These are phyloP conservation scores for Physeter macrocephalus DNA, from an alignment of 2,113 vertebrate species.

Conservation along the genomic window DNA sequence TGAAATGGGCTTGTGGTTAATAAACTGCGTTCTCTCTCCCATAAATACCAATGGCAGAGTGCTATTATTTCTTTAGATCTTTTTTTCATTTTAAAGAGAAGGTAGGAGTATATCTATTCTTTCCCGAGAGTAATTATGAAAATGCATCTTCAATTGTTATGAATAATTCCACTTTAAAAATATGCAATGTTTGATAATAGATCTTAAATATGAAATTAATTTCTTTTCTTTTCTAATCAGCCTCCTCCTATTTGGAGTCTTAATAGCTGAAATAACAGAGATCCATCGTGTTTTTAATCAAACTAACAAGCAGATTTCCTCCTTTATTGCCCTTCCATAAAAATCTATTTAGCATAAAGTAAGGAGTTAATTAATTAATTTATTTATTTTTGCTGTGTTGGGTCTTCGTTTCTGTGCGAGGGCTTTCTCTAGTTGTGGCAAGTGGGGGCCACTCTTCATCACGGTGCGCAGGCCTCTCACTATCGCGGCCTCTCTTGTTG, in stretches of 20 bases:
- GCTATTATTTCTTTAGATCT: background rate
- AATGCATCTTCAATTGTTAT: background rate
- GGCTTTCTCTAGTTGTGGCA: too few relatives aligned
- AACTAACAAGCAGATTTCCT: constrained; percentile 62
- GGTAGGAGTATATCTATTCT: background rate
- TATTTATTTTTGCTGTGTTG: too few relatives aligned
- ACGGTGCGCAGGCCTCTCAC: too few relatives aligned
- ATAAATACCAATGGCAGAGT: background rate
- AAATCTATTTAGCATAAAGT: constrained; percentile 65
- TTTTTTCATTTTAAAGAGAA: background rate
- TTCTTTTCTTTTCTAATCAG: constrained; percentile 17
- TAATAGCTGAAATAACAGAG: constrained; percentile 33
- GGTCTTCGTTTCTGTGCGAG: too few relatives aligned
- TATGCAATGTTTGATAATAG: background rate
- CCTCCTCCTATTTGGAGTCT: constrained; percentile 7
- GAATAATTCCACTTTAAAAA: constrained; percentile 32
- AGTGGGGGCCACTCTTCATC: too few relatives aligned
- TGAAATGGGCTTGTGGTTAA: background rate
- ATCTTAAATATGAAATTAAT: constrained; percentile 49
- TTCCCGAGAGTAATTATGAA: constrained; percentile 38
- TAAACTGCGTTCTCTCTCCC: background rate
- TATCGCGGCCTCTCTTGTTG: too few relatives aligned
- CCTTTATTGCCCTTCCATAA: constrained; percentile 46
- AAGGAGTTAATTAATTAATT: too few relatives aligned
- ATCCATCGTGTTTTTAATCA: constrained; percentile 56